Evolutionary conservation across 2,888 invertebrate genomes (phyloP).

Genomic region (Amphipoea oculea): DNA sequence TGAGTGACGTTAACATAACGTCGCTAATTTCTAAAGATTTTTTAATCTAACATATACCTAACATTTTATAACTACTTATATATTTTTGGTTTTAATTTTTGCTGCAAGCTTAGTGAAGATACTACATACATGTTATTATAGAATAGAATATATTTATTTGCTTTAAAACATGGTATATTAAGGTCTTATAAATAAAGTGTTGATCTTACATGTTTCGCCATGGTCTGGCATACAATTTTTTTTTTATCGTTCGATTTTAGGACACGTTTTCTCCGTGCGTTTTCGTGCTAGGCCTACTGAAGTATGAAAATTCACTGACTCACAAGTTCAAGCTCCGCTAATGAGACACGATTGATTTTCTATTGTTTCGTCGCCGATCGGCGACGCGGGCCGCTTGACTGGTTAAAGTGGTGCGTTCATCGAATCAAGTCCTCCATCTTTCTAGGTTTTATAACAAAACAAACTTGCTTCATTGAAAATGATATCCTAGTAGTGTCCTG

Average conservation of each 20-base stretch:
- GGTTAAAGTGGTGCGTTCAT: no score
- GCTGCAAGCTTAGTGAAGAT: background rate
- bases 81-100: background rate
- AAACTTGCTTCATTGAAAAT: background rate
- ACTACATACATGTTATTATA: background rate
- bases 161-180: no score
- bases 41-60: background rate
- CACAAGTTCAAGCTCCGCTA: no score
- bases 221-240: no score
- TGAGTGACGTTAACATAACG: background rate
- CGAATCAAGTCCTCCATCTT: background rate
- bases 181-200: no score
- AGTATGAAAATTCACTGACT: background rate
- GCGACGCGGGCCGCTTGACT: no score
- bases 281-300: background rate
- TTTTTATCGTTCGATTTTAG: background rate
- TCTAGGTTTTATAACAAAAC: background rate
- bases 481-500: background rate
- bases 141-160: no score
- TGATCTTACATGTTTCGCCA: no score
- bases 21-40: background rate
- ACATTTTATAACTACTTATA: no score
- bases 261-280: background rate
- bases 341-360: no score
- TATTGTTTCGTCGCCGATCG: no score